These are phyloP conservation scores for Temnothorax unifasciatus DNA, from an alignment of 2,888 invertebrate species.

Conservation along the genomic window DNA sequence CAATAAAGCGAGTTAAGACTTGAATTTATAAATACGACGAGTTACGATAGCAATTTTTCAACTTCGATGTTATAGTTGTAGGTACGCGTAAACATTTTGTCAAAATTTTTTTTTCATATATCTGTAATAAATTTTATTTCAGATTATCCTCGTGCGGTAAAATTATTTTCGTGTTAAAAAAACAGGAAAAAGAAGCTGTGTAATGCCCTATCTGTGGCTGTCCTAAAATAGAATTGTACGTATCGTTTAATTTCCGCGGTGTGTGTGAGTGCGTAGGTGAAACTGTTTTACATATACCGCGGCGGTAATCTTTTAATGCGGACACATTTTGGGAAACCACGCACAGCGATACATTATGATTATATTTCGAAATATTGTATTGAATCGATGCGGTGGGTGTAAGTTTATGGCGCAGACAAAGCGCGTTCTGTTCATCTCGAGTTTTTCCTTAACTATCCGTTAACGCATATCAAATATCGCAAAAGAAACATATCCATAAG, in stretches of 20 bases:
- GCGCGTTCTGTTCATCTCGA: background rate
- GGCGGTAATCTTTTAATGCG: slow-evolving; percentile 59
- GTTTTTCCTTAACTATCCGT: background rate
- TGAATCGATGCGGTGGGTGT: slow-evolving; percentile 45
- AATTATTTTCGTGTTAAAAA: background rate
- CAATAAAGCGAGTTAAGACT: slow-evolving; percentile 21
- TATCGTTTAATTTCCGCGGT: slow-evolving; percentile 53
- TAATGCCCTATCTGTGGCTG: background rate
- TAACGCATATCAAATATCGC: background rate
- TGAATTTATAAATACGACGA: slow-evolving; percentile 10
- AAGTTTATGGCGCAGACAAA: slow-evolving; percentile 7
- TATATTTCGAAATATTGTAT: slow-evolving; percentile 30
- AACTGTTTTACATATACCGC: slow-evolving; percentile 66
- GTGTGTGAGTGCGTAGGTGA: slow-evolving; percentile 55
- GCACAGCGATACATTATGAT: slow-evolving; percentile 3
- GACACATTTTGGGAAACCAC: slow-evolving; percentile 62
- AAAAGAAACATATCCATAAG: background rate
- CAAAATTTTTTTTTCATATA: background rate
- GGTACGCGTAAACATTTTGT: background rate
- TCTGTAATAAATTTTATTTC: background rate
- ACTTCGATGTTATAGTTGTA: too few relatives aligned
- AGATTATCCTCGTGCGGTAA: background rate
- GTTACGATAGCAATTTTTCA: background rate
- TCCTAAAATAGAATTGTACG: slow-evolving; percentile 3
- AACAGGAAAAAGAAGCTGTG: background rate